phyloP scores from a whole-genome alignment of 2,797 vertebrate species.

The Cetoscarus ocellatus region DNA sequence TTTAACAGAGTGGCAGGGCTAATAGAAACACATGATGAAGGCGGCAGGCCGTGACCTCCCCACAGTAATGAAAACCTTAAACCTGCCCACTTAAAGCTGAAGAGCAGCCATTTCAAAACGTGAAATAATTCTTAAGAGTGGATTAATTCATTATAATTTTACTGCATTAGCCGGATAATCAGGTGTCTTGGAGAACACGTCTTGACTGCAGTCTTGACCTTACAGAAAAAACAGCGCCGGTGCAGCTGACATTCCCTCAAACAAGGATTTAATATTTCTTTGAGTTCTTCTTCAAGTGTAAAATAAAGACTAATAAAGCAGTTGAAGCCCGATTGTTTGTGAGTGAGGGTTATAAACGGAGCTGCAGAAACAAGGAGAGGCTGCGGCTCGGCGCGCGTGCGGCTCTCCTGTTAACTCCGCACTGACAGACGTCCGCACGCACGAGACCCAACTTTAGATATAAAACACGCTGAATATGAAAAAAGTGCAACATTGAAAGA shows the following conservation, averaged over 20 bases:
- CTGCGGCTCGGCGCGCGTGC: slow-evolving; percentile 34
- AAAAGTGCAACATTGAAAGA: background rate
- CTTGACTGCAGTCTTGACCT: slow-evolving; percentile 1
- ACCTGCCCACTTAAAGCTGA: background rate
- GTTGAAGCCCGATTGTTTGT: background rate
- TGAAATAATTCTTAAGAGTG: background rate
- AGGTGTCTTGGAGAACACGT: background rate
- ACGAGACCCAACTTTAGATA: background rate
- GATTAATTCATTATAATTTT: background rate
- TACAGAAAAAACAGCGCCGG: background rate
- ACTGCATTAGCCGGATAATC: background rate
- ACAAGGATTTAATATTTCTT: background rate
- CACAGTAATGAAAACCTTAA: background rate
- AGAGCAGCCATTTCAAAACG: slow-evolving; percentile 1
- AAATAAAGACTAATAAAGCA: background rate
- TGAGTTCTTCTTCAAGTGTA: background rate
- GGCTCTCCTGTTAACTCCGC: slow-evolving; percentile 64
- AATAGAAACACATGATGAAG: background rate
- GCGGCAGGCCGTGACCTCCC: slow-evolving; percentile 51
- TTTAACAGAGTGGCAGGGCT: background rate
- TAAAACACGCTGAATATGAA: background rate
- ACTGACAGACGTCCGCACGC: slow-evolving; percentile 13
- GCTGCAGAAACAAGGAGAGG: slow-evolving; percentile 42
- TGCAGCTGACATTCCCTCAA: background rate
- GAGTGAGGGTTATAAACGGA: slow-evolving; percentile 19